phyloP scores from a whole-genome alignment of 2,113 vertebrate species.

The Typhlomys cinereus region DNA sequence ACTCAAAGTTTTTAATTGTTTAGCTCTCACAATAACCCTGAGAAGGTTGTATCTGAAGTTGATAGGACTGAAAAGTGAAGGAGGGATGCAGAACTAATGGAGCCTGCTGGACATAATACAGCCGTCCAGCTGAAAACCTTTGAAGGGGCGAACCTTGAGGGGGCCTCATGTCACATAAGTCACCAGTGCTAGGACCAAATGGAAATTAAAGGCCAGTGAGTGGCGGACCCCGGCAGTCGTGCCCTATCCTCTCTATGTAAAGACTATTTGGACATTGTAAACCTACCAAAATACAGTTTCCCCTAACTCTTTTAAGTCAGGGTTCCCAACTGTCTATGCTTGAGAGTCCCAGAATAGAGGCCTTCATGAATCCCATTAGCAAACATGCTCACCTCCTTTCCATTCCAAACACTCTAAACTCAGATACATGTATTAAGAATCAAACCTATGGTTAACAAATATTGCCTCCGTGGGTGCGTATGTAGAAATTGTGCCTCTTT shows the following conservation, averaged over 20 bases:
- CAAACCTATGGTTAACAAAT: not conserved
- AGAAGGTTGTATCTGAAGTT: not conserved
- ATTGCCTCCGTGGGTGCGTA: not conserved
- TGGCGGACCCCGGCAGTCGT: not conserved
- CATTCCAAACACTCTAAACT: not conserved
- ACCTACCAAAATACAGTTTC: not conserved
- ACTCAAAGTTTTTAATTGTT: not conserved
- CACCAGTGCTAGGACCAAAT: not conserved
- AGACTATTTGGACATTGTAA: not conserved
- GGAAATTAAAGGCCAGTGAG: not conserved
- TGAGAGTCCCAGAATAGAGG: not conserved
- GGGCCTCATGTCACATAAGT: not conserved
- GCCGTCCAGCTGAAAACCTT: not conserved
- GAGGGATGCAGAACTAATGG: not conserved
- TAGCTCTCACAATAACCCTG: not conserved
- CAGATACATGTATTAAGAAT: not conserved
- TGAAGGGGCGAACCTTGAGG: not conserved
- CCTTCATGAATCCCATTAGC: not conserved
- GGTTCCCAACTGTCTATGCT: not conserved
- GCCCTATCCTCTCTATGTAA: not conserved
- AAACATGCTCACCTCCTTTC: not conserved
- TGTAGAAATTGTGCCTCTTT: not conserved
- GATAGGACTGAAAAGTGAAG: not conserved
- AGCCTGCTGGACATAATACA: not conserved
- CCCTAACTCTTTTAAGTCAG: not conserved